phyloP scores from a whole-genome alignment of 2,888 invertebrate genomes.

The Apotomis capreana region DNA sequence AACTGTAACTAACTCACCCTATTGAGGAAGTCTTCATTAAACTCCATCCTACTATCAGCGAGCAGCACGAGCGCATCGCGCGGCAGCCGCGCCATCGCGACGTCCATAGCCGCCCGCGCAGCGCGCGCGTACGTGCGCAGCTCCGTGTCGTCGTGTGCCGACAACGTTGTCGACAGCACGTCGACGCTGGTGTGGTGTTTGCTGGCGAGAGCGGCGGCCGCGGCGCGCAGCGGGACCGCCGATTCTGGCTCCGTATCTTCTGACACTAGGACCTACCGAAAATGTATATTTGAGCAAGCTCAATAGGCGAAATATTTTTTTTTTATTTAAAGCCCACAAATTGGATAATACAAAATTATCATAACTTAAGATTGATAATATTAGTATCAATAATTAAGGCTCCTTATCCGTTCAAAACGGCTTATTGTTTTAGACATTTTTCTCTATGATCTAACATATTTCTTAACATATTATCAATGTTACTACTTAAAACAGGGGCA shows the following conservation, averaged over 20 bases:
- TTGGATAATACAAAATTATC: no score
- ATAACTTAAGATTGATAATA: no score
- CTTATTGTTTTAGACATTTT: no score
- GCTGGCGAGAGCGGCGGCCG: slow-evolving; percentile 43
- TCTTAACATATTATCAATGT: no score
- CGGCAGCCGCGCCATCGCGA: slow-evolving; percentile 87
- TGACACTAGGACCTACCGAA: slow-evolving; percentile 41
- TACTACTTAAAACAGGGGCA: no score
- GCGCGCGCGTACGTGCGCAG: slow-evolving; percentile 87
- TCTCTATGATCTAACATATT: no score
- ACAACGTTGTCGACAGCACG: slow-evolving; percentile 40
- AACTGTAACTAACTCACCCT: slow-evolving; percentile 80
- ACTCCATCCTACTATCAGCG: slow-evolving; percentile 86
- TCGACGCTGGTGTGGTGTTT: slow-evolving; percentile 47
- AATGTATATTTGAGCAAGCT: no score
- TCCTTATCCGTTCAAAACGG: no score
- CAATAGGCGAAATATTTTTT: no score
- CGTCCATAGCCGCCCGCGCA: slow-evolving; percentile 86
- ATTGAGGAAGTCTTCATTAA: slow-evolving; percentile 94
- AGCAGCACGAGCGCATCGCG: slow-evolving; percentile 89
- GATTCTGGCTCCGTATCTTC: slow-evolving; percentile 40
- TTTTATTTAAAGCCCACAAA: no score
- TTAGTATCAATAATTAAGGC: no score
- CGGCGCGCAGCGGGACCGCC: slow-evolving; percentile 43
- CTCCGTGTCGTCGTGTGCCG: slow-evolving; percentile 73